Conservation (phyloP, 2,797 vertebrate species). For the Pangasius sanitwongsei region DNA sequence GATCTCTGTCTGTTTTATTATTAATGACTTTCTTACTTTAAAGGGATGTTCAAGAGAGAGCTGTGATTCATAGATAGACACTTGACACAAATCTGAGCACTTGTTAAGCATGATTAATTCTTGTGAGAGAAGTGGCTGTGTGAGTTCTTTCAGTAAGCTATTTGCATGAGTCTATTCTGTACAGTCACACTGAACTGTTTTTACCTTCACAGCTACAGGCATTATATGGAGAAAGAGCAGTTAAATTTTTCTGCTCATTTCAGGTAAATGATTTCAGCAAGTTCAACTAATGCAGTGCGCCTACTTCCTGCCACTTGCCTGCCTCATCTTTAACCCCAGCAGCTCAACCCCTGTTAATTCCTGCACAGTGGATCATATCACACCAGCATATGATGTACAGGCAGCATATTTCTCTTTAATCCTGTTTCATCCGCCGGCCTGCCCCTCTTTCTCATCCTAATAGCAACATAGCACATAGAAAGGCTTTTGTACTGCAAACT, state of each 20-base stretch:
- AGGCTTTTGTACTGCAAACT: slow-evolving; percentile 76
- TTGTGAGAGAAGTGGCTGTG: neutral
- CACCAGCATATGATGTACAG: slow-evolving; percentile 76
- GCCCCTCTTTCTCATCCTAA: slow-evolving; percentile 82
- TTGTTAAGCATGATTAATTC: slow-evolving; percentile 13
- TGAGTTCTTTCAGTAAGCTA: neutral
- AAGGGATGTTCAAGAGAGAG: neutral
- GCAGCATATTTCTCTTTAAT: slow-evolving; percentile 80
- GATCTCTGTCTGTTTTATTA: slow-evolving; percentile 20
- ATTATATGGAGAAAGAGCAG: slow-evolving; percentile 23
- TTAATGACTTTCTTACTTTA: slow-evolving; percentile 21
- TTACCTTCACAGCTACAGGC: slow-evolving; percentile 16
- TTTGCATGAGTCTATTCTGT: neutral
- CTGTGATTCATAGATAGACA: slow-evolving; percentile 13
- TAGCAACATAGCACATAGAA: slow-evolving; percentile 73
- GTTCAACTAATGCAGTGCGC: slow-evolving; percentile 17
- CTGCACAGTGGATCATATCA: slow-evolving; percentile 73
- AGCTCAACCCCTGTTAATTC: slow-evolving; percentile 82
- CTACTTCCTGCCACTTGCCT: slow-evolving; percentile 64
- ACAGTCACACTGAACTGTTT: neutral
- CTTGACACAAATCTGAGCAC: neutral
- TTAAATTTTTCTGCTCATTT: slow-evolving; percentile 9
- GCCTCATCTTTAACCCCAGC: slow-evolving; percentile 76
- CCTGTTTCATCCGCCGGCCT: slow-evolving; percentile 81
- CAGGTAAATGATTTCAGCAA: slow-evolving; percentile 30